These are phyloP conservation scores for Steatocranus sp. DNA, from an alignment of 2,797 vertebrate species.

Conservation along the genomic window DNA sequence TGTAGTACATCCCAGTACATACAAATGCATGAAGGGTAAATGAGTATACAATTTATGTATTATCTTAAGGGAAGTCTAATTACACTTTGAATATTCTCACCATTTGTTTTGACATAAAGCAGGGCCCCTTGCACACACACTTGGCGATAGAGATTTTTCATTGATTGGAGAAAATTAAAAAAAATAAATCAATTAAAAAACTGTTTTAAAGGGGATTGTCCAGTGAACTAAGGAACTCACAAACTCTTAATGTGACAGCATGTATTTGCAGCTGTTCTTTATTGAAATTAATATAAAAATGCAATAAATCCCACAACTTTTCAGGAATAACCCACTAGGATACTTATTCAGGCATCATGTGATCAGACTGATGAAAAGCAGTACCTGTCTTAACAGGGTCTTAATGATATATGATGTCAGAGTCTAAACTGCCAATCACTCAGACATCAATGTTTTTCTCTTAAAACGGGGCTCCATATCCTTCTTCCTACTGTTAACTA, in stretches of 20 bases:
- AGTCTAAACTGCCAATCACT: neutral
- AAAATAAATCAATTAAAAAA: neutral
- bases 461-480: neutral
- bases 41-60: neutral
- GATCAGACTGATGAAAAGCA: neutral
- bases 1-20: neutral
- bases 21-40: neutral
- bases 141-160: neutral
- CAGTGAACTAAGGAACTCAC: neutral
- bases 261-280: neutral
- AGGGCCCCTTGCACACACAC: neutral
- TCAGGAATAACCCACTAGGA: neutral
- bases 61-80: fast-evolving
- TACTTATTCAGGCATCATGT: neutral
- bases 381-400: neutral
- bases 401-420: neutral
- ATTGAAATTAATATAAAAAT: neutral
- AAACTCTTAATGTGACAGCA: neutral
- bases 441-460: neutral
- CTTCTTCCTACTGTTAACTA: neutral
- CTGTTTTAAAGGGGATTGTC: neutral
- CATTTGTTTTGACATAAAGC: neutral
- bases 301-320: neutral
- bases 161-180: neutral
- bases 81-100: neutral